phyloP scores from a whole-genome alignment of 2,797 vertebrate species.

The Falco berigora region DNA sequence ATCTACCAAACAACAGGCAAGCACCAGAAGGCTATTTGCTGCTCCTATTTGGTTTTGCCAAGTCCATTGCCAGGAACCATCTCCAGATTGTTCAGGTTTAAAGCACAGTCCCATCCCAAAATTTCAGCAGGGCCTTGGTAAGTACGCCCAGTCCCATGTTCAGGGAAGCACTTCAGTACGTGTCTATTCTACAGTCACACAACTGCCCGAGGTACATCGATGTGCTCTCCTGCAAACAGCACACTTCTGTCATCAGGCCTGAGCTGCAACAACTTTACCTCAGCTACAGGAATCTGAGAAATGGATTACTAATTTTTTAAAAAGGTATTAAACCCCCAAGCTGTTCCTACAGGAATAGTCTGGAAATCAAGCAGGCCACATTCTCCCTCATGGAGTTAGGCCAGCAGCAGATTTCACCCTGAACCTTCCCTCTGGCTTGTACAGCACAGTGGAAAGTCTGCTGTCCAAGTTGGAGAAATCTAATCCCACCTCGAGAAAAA shows the following conservation, averaged over 20 bases:
- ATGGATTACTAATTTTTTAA: neutral
- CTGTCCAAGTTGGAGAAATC: neutral
- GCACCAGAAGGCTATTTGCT: neutral
- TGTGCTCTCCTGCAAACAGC: neutral
- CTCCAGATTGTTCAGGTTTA: neutral
- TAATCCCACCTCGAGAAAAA: neutral
- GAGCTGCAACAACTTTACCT: neutral
- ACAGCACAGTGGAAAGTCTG: neutral
- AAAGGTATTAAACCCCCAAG: neutral
- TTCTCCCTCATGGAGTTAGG: neutral
- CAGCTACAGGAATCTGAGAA: neutral
- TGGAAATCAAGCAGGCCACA: neutral
- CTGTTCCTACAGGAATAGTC: neutral
- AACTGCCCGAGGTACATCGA: neutral
- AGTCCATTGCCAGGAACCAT: neutral
- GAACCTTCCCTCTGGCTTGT: neutral
- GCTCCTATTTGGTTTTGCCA: neutral
- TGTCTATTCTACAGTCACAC: neutral
- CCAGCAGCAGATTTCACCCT: neutral
- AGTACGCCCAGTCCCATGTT: neutral
- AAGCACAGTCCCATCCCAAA: neutral
- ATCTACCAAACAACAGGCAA: neutral
- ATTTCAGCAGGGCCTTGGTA: rapidly evolving
- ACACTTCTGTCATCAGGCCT: neutral
- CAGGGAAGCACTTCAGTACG: rapidly evolving